Percentiles rank a stretch among this genome's conserved stretches.
Evolutionary conservation across 2,113 vertebrate species (phyloP).

Genomic region (Arenaria interpres): DNA sequence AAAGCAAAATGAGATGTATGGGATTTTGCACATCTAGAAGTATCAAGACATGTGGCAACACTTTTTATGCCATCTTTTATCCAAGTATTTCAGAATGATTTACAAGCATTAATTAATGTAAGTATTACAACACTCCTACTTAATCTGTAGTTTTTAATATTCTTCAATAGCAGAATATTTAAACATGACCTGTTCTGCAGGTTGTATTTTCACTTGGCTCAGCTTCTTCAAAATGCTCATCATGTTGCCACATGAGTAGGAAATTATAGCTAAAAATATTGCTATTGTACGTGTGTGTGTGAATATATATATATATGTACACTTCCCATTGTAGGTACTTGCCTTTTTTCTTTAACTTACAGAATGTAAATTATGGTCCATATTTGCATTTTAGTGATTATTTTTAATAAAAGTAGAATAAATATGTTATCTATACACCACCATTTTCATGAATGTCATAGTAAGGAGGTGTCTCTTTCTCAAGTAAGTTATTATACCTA

Average conservation of each 20-base stretch:
- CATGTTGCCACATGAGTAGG: slow-evolving; percentile 62
- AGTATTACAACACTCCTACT: slow-evolving; percentile 64
- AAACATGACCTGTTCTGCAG: slow-evolving; percentile 72
- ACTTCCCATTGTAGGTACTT: neutral
- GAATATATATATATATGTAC: neutral
- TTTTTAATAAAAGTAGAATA: neutral
- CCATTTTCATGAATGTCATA: neutral
- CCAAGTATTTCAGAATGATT: slow-evolving; percentile 53
- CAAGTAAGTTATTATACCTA: neutral
- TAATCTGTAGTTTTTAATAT: slow-evolving; percentile 70
- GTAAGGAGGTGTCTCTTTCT: neutral
- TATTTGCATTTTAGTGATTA: neutral
- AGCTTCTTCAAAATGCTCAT: slow-evolving; percentile 49
- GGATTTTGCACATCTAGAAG: slow-evolving; percentile 4
- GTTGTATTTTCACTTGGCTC: slow-evolving; percentile 66
- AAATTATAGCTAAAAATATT: slow-evolving; percentile 68
- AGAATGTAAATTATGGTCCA: neutral
- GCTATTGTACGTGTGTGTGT: neutral
- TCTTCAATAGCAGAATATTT: slow-evolving; percentile 68
- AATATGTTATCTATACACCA: neutral
- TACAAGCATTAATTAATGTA: slow-evolving; percentile 66
- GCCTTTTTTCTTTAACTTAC: neutral
- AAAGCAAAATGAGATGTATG: neutral
- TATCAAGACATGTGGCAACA: slow-evolving; percentile 52
- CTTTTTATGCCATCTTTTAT: slow-evolving; percentile 52